These are phyloP conservation scores for Ctenoplectra terminalis DNA, from an alignment of 1,140 invertebrate genomes.

Conservation along the genomic window DNA sequence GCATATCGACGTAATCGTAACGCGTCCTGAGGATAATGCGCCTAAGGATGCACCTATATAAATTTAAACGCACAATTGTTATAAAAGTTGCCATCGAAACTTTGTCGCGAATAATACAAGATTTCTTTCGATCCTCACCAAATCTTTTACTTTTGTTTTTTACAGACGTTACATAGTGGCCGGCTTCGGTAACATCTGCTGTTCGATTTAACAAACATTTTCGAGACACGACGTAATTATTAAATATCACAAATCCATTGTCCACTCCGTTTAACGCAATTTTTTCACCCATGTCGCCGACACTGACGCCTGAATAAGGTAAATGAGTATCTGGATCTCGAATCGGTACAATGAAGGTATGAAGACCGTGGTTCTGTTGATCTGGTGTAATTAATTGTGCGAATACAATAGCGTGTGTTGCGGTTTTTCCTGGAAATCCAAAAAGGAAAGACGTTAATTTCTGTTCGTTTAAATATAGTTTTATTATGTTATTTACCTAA, in stretches of 20 bases:
- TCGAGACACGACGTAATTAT: conserved; percentile 92
- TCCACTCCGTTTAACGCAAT: conserved; percentile 94
- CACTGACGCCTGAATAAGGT: conserved; percentile 87
- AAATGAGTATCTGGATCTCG: conserved; percentile 89
- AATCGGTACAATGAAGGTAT: conserved; percentile 93
- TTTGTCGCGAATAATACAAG: neutral
- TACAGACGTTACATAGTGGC: conserved; percentile 90
- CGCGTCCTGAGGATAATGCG: conserved; percentile 92
- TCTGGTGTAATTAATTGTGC: conserved; percentile 91
- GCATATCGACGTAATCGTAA: conserved; percentile 89
- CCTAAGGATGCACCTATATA: conserved; percentile 89
- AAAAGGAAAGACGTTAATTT: neutral
- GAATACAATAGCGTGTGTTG: conserved; percentile 94
- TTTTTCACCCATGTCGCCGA: conserved; percentile 95
- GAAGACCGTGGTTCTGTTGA: conserved; percentile 92
- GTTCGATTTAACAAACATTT: conserved; percentile 93
- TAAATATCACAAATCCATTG: conserved; percentile 95
- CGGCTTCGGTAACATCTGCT: conserved; percentile 93
- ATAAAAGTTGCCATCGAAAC: neutral
- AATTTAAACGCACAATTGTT: conserved; percentile 38
- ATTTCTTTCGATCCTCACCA: conserved; percentile 75
- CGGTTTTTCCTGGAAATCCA: conserved; percentile 87
- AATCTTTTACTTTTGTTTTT: conserved; percentile 91
- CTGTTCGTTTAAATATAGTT: neutral
- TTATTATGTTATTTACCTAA: conserved; percentile 85